Conservation (phyloP, 2,113 vertebrate genomes). For the Megaleporinus macrocephalus region DNA sequence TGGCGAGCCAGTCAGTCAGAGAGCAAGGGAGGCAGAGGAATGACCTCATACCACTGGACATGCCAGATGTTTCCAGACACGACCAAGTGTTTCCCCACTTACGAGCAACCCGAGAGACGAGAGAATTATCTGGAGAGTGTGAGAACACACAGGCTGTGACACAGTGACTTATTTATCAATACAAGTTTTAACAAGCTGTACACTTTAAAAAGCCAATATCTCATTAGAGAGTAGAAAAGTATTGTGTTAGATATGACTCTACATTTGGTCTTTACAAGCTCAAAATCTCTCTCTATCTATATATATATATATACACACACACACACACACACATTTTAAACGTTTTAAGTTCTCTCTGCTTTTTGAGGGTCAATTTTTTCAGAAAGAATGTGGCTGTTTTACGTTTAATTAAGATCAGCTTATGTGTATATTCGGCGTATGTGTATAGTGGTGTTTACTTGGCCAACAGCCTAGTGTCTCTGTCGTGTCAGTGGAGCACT, state of each 20-base stretch:
- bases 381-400: too few species aligned
- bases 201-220: not conserved
- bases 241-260: too few species aligned
- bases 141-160: conserved; percentile 8
- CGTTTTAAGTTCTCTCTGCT: too few species aligned
- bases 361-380: too few species aligned
- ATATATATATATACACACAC: too few species aligned
- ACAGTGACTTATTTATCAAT: conserved; percentile 34
- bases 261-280: too few species aligned
- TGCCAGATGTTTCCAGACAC: conserved; percentile 65
- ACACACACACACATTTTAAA: too few species aligned
- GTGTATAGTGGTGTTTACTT: conserved; percentile 55
- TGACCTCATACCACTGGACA: conserved; percentile 56
- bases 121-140: not conserved
- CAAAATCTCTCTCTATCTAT: too few species aligned
- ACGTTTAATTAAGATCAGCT: too few species aligned
- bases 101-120: conserved; percentile 39
- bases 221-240: too few species aligned
- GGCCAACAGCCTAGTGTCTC: conserved; percentile 41
- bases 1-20: conserved; percentile 28
- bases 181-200: not conserved
- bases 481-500: conserved; percentile 51
- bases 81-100: conserved; percentile 53
- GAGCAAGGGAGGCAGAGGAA: conserved; percentile 34
- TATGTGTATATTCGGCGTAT: not conserved